Conservation (phyloP, 30 jellyfish, hydroid and myxozoan species). For the Cassiopea andromeda region DNA sequence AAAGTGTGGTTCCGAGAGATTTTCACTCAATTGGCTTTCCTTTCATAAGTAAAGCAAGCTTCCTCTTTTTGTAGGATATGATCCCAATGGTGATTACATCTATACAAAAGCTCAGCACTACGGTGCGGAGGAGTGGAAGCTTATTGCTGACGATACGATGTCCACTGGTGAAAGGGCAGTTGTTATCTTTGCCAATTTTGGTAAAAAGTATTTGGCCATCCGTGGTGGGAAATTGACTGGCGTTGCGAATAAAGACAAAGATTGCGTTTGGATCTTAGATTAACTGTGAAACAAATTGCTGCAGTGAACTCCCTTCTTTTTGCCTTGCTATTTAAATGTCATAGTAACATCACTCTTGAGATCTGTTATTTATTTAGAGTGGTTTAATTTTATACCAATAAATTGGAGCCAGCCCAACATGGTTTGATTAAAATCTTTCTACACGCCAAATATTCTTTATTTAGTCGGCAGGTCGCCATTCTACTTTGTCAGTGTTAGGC, state of each 20-base stretch:
- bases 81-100: constrained; percentile 88
- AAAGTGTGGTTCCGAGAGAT: too few relatives aligned
- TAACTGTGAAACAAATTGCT: neutral
- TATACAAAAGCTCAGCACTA: constrained; percentile 92
- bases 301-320: neutral
- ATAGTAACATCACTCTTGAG: neutral
- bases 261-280: constrained; percentile 85
- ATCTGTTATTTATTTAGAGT: too few relatives aligned
- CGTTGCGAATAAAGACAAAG: constrained; percentile 61
- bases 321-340: too few relatives aligned
- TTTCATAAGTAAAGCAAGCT: neutral
- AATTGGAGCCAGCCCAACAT: too few relatives aligned
- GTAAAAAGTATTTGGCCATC: constrained; percentile 83
- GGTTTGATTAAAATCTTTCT: too few relatives aligned
- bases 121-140: constrained; percentile 92
- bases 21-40: too few relatives aligned
- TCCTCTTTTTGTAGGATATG: constrained; percentile 64
- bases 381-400: too few relatives aligned
- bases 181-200: constrained; percentile 82
- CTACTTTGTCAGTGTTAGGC: too few relatives aligned
- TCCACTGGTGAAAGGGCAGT: constrained; percentile 89
- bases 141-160: constrained; percentile 70
- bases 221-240: constrained; percentile 84
- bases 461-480: too few relatives aligned
- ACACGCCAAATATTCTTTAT: too few relatives aligned